These are phyloP conservation scores for Virgularia gustaviana DNA, from an alignment of 92 coral and sea anemone species.

Conservation along the genomic window DNA sequence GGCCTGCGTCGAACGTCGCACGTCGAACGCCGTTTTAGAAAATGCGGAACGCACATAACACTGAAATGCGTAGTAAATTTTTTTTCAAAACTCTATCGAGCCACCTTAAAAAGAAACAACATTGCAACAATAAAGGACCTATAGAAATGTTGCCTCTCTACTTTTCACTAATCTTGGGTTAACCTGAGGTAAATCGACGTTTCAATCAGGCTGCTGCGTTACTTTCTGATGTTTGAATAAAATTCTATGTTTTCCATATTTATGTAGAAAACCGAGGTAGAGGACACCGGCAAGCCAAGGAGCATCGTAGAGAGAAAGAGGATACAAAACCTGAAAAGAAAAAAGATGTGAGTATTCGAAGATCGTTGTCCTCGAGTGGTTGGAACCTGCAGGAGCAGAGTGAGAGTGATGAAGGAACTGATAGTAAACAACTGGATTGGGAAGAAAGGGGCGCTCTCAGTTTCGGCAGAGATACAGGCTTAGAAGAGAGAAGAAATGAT, in stretches of 20 bases:
- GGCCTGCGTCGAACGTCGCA: too few species aligned
- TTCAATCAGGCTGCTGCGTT: too few species aligned
- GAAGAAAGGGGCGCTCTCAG: constrained; percentile 84
- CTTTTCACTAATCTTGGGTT: too few species aligned
- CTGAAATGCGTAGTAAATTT: too few species aligned
- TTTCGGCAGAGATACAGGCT: constrained; percentile 68
- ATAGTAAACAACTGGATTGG: constrained; percentile 68
- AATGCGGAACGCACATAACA: too few species aligned
- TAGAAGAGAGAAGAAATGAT: constrained; percentile 84
- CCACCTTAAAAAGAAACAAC: too few species aligned
- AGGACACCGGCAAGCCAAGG: constrained; percentile 39
- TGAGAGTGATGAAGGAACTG: constrained; percentile 51
- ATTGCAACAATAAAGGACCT: too few species aligned
- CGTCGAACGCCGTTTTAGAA: too few species aligned
- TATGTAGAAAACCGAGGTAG: constrained; percentile 38
- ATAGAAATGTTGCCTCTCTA: too few species aligned
- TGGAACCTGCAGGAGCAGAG: constrained; percentile 62
- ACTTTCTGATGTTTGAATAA: too few species aligned
- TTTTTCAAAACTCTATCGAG: too few species aligned
- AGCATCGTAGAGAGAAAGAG: constrained; percentile 60
- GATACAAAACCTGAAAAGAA: constrained; percentile 61
- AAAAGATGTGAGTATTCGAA: constrained; percentile 45
- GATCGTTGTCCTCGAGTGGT: constrained; percentile 12
- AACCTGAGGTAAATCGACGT: too few species aligned
- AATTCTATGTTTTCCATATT: background rate